phyloP scores from a whole-genome alignment of 1,140 invertebrate species.

The Anastatus disparis region DNA sequence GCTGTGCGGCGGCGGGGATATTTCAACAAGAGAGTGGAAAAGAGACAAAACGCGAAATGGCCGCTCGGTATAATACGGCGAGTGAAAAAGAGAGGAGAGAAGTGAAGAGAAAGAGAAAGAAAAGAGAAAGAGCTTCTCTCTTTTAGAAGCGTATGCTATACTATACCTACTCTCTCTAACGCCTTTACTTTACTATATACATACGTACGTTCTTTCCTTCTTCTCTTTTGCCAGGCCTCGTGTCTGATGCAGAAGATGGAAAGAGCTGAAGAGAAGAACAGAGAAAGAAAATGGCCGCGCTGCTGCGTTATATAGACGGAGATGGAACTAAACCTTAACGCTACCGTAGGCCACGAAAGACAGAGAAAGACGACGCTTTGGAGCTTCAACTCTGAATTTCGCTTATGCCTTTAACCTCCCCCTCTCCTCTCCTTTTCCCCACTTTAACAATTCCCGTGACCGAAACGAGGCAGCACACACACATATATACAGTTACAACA shows the following conservation, averaged over 20 bases:
- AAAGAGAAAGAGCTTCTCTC: slow-evolving; percentile 6
- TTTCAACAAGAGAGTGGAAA: no score
- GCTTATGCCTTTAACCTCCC: background rate
- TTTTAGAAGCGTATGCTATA: background rate
- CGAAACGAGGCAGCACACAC: background rate
- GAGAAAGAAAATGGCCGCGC: slow-evolving; percentile 40
- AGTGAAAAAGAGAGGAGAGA: slow-evolving; percentile 13
- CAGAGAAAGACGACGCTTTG: slow-evolving; percentile 1
- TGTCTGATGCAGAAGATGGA: no score
- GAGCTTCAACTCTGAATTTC: no score
- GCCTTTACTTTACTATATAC: no score
- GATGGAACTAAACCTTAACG: no score
- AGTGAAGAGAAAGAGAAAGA: slow-evolving; percentile 3
- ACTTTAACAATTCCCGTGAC: slow-evolving; percentile 7
- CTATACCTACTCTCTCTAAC: slow-evolving; percentile 26
- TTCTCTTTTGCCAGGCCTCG: background rate
- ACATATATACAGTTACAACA: no score
- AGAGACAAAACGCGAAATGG: slow-evolving; percentile 31
- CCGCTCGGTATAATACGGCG: background rate
- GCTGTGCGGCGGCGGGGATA: no score
- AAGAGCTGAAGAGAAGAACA: slow-evolving; percentile 32
- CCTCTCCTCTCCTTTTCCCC: no score
- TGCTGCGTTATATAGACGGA: slow-evolving; percentile 10
- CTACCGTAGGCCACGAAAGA: background rate
- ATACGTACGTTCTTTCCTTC: background rate